Conservation (phyloP, 2,113 vertebrate genomes). For the Corynorhinus townsendii region DNA sequence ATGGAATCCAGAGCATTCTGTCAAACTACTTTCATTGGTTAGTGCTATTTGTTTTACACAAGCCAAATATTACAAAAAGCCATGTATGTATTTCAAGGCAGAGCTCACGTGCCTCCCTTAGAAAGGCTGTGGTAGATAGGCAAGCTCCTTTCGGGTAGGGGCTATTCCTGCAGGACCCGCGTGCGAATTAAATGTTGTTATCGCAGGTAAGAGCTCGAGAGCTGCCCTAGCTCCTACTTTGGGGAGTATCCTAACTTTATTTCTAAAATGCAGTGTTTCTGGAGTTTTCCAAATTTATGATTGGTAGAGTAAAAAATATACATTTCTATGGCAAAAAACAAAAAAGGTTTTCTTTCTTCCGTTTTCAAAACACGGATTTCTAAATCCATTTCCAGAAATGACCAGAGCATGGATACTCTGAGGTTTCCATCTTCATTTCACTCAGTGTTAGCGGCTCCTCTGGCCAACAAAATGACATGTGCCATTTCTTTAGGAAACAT, state of each 20-base stretch:
- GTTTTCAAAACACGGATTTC: background rate
- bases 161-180: fast-evolving
- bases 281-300: background rate
- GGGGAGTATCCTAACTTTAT: background rate
- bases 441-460: background rate
- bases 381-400: background rate
- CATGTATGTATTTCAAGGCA: background rate
- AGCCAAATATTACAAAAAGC: background rate
- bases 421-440: background rate
- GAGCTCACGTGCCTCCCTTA: background rate
- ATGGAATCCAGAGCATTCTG: background rate
- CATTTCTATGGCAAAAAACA: background rate
- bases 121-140: fast-evolving
- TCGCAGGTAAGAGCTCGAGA: background rate
- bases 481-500: background rate
- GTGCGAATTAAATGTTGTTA: background rate
- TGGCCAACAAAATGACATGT: background rate
- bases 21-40: background rate
- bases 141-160: fast-evolving
- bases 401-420: background rate
- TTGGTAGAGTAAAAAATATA: background rate
- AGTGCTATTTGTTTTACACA: background rate
- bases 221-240: background rate
- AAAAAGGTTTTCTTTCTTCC: background rate
- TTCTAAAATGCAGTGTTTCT: background rate